Evolutionary conservation across 2,888 invertebrate species (phyloP), one percentile per base, ranked within the genome.

Genomic region (Keiferia lycopersicella): DNA sequence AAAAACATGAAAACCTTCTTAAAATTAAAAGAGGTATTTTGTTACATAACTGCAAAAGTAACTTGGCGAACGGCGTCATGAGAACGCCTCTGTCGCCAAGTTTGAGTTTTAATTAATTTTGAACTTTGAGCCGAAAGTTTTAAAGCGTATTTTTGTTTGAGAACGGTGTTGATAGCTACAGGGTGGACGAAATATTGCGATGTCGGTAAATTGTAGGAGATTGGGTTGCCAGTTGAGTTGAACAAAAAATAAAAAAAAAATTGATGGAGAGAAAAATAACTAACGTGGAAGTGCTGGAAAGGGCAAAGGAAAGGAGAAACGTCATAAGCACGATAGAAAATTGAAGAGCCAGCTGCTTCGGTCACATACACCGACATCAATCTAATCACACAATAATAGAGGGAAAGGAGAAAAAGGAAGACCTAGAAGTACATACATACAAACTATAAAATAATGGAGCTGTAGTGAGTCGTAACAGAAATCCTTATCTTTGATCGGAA

Each of bases 171-270:
- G 12, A 34, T 63, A 63, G 65, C 45, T 48, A 38, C 63, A 59
- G 62, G 63, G 65, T 65, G 65, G 66, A 59, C 64, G 64, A 65
- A 67, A 71, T 67, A 68, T 67, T 65, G 69, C 67, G 67, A 65
- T 66, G 68, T 68, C 66, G 67, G 58, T 65, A 68, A 72, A 70
- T 71, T 69, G 67, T 48, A 67, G 67, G 16, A 45, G 45, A n/a
- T 45, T 45, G 16, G n/a, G 45, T 45, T 45, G 45, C 45, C 45
- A 45, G n/a, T 45, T n/a, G 4, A n/a, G 6, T 4, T 7, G 11
- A 45, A 4, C 16, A 7, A 0, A 45, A n/a, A 45, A 3, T 16
- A n/a, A 16, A 16, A 1, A n/a, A 1, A 45, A 41, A n/a, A n/a
- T n/a, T n/a, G n/a, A n/a, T 26, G 26, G 26, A 26, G 6, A 6